Evolutionary conservation across 2,888 invertebrate species (phyloP).

Genomic region (Hirtodrosophila trivittata): DNA sequence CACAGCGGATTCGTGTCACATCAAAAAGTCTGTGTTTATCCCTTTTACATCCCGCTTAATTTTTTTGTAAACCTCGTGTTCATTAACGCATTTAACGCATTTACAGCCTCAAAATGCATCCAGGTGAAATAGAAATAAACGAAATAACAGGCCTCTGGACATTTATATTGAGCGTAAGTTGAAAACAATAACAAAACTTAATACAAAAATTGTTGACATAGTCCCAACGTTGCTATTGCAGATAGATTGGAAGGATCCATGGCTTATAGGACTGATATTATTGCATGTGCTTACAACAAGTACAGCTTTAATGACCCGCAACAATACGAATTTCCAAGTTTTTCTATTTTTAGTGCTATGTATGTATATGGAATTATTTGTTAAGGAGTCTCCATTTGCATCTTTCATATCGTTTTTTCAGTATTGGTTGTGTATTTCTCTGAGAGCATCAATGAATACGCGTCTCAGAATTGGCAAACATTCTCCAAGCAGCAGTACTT

Average conservation of each 20-base stretch:
- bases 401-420: constrained; percentile 83
- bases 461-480: constrained; percentile 93
- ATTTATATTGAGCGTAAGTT: constrained; percentile 91
- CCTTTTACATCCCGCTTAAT: not conserved
- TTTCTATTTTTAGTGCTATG: constrained; percentile 91
- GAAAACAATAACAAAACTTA: not conserved
- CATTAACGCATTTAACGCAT: not conserved
- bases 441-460: constrained; percentile 94
- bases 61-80: not conserved
- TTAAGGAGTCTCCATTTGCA: not conserved
- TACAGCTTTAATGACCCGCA: constrained; percentile 91
- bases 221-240: constrained; percentile 72
- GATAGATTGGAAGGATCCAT: constrained; percentile 96
- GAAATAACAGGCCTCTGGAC: constrained; percentile 91
- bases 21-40: not conserved
- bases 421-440: constrained; percentile 95
- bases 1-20: not conserved
- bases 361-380: constrained; percentile 85
- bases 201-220: not conserved
- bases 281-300: constrained; percentile 91
- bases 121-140: constrained; percentile 80
- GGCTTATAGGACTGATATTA: constrained; percentile 90
- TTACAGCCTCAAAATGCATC: constrained; percentile 42
- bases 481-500: constrained; percentile 97
- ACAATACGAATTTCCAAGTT: constrained; percentile 94